A percentile compares a stretch with the other conserved stretches of the same genome.
These are phyloP conservation scores for Clarias laeviceps DNA, from an alignment of 2,797 vertebrate species.

Conservation along the genomic window DNA sequence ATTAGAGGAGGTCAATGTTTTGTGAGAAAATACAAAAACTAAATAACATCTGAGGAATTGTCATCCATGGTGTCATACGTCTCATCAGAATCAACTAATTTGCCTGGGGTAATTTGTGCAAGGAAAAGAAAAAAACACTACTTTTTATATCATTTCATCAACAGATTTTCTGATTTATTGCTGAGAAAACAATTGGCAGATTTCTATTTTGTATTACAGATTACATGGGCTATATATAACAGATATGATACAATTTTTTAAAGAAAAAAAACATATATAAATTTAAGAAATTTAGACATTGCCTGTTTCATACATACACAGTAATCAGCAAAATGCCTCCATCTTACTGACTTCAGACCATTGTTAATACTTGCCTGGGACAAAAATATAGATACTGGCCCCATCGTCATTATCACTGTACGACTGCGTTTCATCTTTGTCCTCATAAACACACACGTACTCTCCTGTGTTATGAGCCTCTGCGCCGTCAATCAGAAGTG, in stretches of 20 bases:
- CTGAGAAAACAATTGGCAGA: not conserved
- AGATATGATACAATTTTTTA: not conserved
- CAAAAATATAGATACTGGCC: slow-evolving; percentile 84
- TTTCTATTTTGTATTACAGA: not conserved
- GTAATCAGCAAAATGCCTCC: not conserved
- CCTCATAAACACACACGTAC: slow-evolving; percentile 81
- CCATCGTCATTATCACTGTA: slow-evolving; percentile 68
- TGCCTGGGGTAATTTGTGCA: not conserved
- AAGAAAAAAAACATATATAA: not conserved
- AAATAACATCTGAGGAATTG: not conserved
- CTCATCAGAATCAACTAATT: not conserved
- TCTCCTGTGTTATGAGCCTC: slow-evolving; percentile 78
- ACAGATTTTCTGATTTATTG: not conserved
- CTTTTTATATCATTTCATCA: not conserved
- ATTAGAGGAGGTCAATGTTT: not conserved
- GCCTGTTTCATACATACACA: not conserved
- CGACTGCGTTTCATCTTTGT: slow-evolving; percentile 54
- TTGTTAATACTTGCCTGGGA: slow-evolving; percentile 79
- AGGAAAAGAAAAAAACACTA: not conserved
- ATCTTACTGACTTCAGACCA: not conserved
- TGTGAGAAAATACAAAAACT: not conserved
- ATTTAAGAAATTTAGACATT: not conserved
- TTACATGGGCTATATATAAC: no score
- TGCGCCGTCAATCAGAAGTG: slow-evolving; percentile 81
- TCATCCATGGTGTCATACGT: not conserved